Evolutionary conservation across 2,888 invertebrate genomes (phyloP).

Genomic region (Epinotia demarniana): DNA sequence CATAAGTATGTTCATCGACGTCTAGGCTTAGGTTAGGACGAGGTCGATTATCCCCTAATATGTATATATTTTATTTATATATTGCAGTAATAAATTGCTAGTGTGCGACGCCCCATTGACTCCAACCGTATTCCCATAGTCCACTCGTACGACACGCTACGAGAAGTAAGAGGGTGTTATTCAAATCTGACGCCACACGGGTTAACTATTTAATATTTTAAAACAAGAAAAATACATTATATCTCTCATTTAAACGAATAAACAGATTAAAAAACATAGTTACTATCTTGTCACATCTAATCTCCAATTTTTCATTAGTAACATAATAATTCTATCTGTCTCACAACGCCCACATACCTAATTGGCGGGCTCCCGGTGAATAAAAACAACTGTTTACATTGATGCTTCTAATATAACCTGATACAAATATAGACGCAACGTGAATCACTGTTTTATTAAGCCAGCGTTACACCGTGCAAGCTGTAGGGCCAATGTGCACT

Average conservation of each 20-base stretch:
- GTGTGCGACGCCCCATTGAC: too few relatives aligned
- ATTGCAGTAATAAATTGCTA: too few relatives aligned
- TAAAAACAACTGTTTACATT: conserved; percentile 41
- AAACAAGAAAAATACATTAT: too few relatives aligned
- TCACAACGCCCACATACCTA: conserved; percentile 34
- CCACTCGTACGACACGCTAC: too few relatives aligned
- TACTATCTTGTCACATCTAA: background rate
- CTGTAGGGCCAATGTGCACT: background rate
- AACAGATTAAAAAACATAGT: conserved; percentile 15
- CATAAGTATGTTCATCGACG: too few relatives aligned
- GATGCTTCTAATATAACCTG: conserved; percentile 44
- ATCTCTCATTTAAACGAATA: conserved; percentile 7
- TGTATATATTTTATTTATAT: too few relatives aligned
- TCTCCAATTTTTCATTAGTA: conserved; percentile 19
- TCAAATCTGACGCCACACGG: too few relatives aligned
- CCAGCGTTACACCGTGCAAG: background rate
- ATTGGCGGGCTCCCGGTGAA: conserved; percentile 16
- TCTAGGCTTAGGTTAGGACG: too few relatives aligned
- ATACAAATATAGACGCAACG: conserved; percentile 48
- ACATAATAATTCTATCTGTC: conserved; percentile 13
- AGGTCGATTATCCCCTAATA: too few relatives aligned
- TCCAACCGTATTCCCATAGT: too few relatives aligned
- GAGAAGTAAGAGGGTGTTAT: too few relatives aligned
- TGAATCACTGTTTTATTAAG: conserved; percentile 48
- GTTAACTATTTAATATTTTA: too few relatives aligned